These are phyloP conservation scores for Desmodus rotundus DNA, from an alignment of 2,113 vertebrate genomes.

Conservation along the genomic window DNA sequence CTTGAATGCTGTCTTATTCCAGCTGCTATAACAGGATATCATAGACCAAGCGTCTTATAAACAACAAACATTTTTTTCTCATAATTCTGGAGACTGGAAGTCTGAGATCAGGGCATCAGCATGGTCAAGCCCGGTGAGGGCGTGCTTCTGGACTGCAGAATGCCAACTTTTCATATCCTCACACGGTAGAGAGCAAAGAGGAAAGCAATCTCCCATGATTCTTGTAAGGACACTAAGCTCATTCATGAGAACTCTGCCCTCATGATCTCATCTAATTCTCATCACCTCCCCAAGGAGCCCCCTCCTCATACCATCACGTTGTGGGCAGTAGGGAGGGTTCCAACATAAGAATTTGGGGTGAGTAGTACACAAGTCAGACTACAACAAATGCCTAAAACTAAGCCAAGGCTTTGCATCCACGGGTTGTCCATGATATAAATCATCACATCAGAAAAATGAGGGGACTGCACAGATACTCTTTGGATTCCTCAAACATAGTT, in stretches of 20 bases:
- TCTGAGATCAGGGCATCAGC: not conserved
- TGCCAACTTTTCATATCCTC: not conserved
- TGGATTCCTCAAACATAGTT: not conserved
- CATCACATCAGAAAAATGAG: not conserved
- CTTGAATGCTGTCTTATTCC: not conserved
- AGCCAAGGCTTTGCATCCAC: not conserved
- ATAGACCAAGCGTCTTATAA: not conserved
- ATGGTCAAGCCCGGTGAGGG: not conserved
- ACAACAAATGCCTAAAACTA: not conserved
- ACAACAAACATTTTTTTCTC: not conserved
- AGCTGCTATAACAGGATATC: not conserved
- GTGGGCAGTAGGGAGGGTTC: not conserved
- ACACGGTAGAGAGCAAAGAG: not conserved
- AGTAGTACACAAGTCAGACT: not conserved
- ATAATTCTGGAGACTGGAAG: not conserved
- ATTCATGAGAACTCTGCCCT: not conserved
- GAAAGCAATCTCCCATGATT: not conserved
- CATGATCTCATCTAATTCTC: not conserved
- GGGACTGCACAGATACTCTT: not conserved
- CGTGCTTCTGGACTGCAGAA: not conserved
- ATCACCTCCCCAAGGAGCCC: not conserved
- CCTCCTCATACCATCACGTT: not conserved
- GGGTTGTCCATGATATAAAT: not conserved
- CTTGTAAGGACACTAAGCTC: not conserved
- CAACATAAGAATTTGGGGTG: not conserved